Evolutionary conservation across 2,113 vertebrate genomes (phyloP), one percentile per base, ranked within the genome.

Genomic region (Prunella himalayana): DNA sequence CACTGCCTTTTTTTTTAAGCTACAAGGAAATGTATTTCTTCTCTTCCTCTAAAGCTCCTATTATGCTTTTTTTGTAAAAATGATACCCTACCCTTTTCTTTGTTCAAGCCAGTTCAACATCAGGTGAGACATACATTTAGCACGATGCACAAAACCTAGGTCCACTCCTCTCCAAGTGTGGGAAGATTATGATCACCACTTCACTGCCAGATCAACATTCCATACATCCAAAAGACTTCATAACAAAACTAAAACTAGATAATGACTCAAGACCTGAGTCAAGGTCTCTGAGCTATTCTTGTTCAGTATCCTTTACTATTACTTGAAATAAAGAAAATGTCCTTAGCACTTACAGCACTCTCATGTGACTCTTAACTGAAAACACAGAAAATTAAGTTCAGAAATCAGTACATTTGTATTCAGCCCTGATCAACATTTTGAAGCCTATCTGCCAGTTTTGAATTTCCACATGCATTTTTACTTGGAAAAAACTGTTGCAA

Each of bases 321-420:
- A 93, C 35, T 82, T 1, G 4, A 94, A 92, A 80, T 25, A 85
- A 24, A 51, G n/a, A 79, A 59, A 53, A 60, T 7, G 7, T 42
- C n/a, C 53, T 57, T 82, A 45, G 63, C 30, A 59, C 63, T 37
- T 65, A 30, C 1, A 86, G 70, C 27, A 59, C 50, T 60, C 37
- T 81, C 39, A 88, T 88, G 64, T 86, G 49, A 96, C 60, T 75
- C 64, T 86, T 27, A 75, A 73, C 69, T 93, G 78, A 92, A 87
- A 97, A 66, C 8, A 78, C 37, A 85, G 73, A 89, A 86, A 76
- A 89, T 79, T 72, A 71, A 57, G 76, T 91, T 95, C 79, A 92
- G 69, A 96, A 96, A 72, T 83, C 91, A 90, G 51, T 18, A 53
- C 23, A 45, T 69, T 75, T 66, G 21, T 68, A 85, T 78, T 80